These are phyloP conservation scores for Ceriagrion tenellum DNA, from an alignment of 2,888 invertebrate genomes.

Conservation along the genomic window DNA sequence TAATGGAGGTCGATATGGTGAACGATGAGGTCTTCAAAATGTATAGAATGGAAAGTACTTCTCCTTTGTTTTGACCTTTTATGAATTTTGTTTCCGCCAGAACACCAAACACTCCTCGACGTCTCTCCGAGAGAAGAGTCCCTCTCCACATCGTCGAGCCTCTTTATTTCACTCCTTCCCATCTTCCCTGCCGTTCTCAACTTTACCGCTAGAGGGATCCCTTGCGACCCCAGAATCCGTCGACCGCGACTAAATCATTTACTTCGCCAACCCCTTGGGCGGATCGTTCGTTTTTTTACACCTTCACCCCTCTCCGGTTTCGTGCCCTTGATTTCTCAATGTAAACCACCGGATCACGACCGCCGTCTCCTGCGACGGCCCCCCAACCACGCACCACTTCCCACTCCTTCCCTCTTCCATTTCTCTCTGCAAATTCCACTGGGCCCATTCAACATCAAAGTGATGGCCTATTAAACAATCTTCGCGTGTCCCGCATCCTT, in stretches of 20 bases:
- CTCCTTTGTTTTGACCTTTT: too few relatives aligned
- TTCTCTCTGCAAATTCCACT: not conserved
- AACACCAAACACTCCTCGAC: too few relatives aligned
- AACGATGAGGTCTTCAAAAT: too few relatives aligned
- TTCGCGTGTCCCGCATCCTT: not conserved
- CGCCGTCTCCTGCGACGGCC: not conserved
- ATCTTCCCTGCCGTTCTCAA: not conserved
- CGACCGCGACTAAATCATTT: slow-evolving; percentile 3
- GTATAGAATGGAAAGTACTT: too few relatives aligned
- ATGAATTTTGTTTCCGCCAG: too few relatives aligned
- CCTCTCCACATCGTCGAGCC: too few relatives aligned
- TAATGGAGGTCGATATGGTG: too few relatives aligned
- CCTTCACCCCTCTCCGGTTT: not conserved
- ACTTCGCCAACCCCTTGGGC: not conserved
- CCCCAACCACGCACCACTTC: not conserved
- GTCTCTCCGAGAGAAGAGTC: too few relatives aligned
- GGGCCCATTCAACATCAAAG: not conserved
- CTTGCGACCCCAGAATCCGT: not conserved
- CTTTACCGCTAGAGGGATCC: not conserved
- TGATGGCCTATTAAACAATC: too few relatives aligned
- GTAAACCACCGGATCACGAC: not conserved
- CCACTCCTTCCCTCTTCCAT: not conserved
- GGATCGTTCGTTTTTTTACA: not conserved
- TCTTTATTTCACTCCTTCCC: too few relatives aligned
- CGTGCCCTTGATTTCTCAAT: not conserved